A percentile compares a stretch with the other conserved stretches of the same genome.
Conservation (phyloP, 2,888 invertebrate species). For the Ceraclea dissimilis region DNA sequence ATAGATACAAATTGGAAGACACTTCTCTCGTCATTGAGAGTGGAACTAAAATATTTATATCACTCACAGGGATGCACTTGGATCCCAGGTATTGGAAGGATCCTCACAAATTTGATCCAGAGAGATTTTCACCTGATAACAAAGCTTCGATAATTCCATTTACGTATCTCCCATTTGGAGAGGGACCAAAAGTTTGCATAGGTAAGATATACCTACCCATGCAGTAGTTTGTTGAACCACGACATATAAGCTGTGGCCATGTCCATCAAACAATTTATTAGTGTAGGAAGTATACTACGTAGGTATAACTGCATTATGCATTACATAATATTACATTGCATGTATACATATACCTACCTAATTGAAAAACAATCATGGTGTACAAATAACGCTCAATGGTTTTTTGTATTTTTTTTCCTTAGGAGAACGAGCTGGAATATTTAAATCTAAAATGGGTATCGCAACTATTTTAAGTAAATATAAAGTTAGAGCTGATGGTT, state of each 20-base stretch:
- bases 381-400: no score
- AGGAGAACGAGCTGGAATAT: constrained; percentile 35
- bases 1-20: constrained; percentile 7
- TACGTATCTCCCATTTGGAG: constrained; percentile 37
- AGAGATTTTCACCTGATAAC: constrained; percentile 35
- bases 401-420: neutral
- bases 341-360: no score
- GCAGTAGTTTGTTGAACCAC: no score
- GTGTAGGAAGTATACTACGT: no score
- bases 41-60: constrained; percentile 16
- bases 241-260: no score
- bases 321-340: no score
- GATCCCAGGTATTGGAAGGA: constrained; percentile 24
- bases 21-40: constrained; percentile 9
- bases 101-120: constrained; percentile 35
- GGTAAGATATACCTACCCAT: constrained; percentile 18
- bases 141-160: constrained; percentile 32
- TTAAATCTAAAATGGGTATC: constrained; percentile 36
- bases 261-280: no score
- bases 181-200: constrained; percentile 37
- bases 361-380: no score
- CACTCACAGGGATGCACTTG: constrained; percentile 7
- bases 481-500: constrained; percentile 28
- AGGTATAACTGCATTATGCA: no score
- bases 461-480: constrained; percentile 29